These are phyloP conservation scores for Vultur gryphus DNA, from an alignment of 2,797 vertebrate genomes.

Conservation along the genomic window DNA sequence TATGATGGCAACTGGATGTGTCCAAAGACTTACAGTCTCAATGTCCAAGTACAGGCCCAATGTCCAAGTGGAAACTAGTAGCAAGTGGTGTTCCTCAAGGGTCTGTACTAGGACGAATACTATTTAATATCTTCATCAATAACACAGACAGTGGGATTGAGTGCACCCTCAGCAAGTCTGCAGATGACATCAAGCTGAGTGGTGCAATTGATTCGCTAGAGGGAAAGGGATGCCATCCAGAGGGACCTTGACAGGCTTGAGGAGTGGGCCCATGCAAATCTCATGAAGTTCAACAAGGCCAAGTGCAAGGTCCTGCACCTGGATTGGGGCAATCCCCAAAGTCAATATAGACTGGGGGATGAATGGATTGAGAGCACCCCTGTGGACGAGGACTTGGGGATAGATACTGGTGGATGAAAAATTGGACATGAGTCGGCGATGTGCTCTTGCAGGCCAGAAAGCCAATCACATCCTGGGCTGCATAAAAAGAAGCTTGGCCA, in stretches of 20 bases:
- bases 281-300: not conserved
- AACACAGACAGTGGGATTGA: not conserved
- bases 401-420: not conserved
- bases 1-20: not conserved
- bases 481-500: not conserved
- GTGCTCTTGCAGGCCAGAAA: not conserved
- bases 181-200: not conserved
- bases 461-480: not conserved
- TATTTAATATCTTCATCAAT: not conserved
- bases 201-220: not conserved
- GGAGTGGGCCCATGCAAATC: too few species aligned
- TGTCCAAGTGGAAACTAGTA: not conserved
- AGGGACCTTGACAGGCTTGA: too few species aligned
- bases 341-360: too few species aligned
- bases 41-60: not conserved
- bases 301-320: not conserved
- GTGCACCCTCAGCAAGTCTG: not conserved
- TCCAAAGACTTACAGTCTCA: not conserved
- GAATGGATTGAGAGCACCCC: not conserved
- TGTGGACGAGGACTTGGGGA: not conserved
- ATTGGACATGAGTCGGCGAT: too few species aligned
- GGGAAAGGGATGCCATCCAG: not conserved
- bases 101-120: not conserved
- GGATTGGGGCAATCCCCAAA: not conserved
- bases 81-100: not conserved